phyloP scores from a whole-genome alignment of 2,888 invertebrate species.

The Oligia latruncula region DNA sequence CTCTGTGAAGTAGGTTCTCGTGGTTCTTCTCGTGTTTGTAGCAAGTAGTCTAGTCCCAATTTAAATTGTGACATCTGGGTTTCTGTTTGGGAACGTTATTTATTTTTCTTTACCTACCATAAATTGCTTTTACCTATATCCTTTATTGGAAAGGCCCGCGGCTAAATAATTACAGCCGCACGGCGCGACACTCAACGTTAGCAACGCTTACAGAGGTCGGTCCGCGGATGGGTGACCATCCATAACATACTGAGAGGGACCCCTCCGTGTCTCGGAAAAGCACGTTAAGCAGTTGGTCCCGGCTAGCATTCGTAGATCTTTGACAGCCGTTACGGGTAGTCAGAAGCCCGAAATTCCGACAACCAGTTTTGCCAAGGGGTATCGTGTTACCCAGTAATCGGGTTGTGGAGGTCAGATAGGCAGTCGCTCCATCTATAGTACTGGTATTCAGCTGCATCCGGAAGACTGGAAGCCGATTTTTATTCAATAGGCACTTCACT shows the following conservation, averaged over 20 bases:
- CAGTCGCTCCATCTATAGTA: background rate
- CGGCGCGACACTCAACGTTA: background rate
- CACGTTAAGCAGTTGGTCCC: background rate
- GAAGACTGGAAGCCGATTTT: background rate
- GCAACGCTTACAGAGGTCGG: background rate
- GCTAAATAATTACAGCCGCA: background rate
- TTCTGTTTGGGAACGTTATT: conserved; percentile 13
- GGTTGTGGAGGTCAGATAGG: background rate
- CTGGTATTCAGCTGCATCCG: background rate
- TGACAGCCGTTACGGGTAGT: background rate
- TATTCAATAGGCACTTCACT: background rate
- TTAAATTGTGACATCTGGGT: conserved; percentile 19
- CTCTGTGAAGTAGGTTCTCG: conserved; percentile 11
- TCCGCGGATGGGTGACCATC: background rate
- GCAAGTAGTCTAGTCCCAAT: background rate
- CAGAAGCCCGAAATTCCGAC: background rate
- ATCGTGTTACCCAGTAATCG: background rate
- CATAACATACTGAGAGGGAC: background rate
- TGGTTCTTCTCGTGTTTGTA: background rate
- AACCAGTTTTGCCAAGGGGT: background rate
- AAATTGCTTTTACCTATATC: background rate
- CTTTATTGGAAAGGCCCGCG: background rate
- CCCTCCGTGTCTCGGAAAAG: background rate
- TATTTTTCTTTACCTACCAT: conserved; percentile 1
- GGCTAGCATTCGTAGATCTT: background rate